phyloP scores from a whole-genome alignment of 2,113 vertebrate species.

The Hassar affinis region DNA sequence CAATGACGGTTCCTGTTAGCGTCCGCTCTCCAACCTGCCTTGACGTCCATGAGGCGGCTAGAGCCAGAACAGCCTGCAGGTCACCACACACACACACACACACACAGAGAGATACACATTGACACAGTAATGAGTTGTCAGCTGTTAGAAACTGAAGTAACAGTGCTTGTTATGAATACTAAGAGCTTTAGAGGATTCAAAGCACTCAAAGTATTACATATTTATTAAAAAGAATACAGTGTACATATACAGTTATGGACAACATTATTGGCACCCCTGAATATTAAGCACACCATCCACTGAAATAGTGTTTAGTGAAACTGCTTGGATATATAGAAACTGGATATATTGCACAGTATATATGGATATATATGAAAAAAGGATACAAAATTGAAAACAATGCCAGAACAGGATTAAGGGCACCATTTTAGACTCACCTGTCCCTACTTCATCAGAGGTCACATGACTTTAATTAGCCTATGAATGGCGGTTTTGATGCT shows the following conservation, averaged over 20 bases:
- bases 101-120: background rate
- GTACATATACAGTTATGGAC: background rate
- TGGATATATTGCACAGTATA: too few species aligned
- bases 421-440: too few species aligned
- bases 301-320: too few species aligned
- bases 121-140: background rate
- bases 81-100: constrained; percentile 15
- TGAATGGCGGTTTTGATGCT: too few species aligned
- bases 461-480: too few species aligned
- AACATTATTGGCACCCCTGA: too few species aligned
- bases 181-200: background rate
- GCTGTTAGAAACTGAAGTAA: background rate
- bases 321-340: too few species aligned
- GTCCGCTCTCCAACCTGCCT: constrained; percentile 83
- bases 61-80: constrained; percentile 79
- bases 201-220: background rate
- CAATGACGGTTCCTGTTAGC: constrained; percentile 82
- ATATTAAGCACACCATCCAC: too few species aligned
- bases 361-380: too few species aligned
- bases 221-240: background rate
- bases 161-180: background rate
- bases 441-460: too few species aligned
- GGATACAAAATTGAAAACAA: too few species aligned
- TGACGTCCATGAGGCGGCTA: constrained; percentile 87
- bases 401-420: too few species aligned